A percentile compares a stretch with the other conserved stretches of the same genome.
These are phyloP conservation scores for Byasa hedistus DNA, from an alignment of 2,888 invertebrate genomes.

Conservation along the genomic window DNA sequence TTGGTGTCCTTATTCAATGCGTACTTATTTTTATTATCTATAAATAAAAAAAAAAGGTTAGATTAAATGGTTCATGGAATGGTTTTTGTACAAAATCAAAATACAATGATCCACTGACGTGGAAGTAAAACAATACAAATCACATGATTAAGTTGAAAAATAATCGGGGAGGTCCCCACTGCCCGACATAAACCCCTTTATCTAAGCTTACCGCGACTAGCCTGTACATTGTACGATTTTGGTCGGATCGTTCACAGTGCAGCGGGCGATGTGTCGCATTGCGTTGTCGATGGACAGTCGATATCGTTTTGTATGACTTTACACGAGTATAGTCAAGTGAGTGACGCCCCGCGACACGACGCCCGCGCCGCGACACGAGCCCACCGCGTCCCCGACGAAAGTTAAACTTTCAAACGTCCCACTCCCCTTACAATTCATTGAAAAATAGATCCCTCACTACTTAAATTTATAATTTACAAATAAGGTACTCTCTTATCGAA, in stretches of 20 bases:
- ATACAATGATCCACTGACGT: slow-evolving; percentile 66
- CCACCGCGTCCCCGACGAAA: slow-evolving; percentile 56
- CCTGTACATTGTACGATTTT: slow-evolving; percentile 68
- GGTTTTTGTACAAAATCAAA: slow-evolving; percentile 78
- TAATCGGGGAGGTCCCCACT: slow-evolving; percentile 42
- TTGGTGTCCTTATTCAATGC: slow-evolving; percentile 78
- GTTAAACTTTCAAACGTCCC: slow-evolving; percentile 71
- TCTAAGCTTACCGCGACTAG: slow-evolving; percentile 63
- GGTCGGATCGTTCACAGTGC: slow-evolving; percentile 38
- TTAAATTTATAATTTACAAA: slow-evolving; percentile 78
- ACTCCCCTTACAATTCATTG: slow-evolving; percentile 57
- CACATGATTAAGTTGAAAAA: slow-evolving; percentile 62
- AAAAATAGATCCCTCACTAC: slow-evolving; percentile 79
- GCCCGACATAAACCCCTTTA: slow-evolving; percentile 26
- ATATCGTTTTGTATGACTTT: neutral
- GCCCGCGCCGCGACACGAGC: slow-evolving; percentile 34
- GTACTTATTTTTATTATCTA: slow-evolving; percentile 67
- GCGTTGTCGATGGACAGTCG: neutral
- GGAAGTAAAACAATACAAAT: slow-evolving; percentile 65
- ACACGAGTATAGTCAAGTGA: neutral
- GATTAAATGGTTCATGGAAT: slow-evolving; percentile 74
- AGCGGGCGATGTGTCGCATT: slow-evolving; percentile 22
- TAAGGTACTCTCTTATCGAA: slow-evolving; percentile 70
- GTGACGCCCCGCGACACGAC: slow-evolving; percentile 2
- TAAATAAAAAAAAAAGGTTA: slow-evolving; percentile 66